Conservation (phyloP, 2,888 invertebrate species). For the Flabesymbios commensalis region DNA sequence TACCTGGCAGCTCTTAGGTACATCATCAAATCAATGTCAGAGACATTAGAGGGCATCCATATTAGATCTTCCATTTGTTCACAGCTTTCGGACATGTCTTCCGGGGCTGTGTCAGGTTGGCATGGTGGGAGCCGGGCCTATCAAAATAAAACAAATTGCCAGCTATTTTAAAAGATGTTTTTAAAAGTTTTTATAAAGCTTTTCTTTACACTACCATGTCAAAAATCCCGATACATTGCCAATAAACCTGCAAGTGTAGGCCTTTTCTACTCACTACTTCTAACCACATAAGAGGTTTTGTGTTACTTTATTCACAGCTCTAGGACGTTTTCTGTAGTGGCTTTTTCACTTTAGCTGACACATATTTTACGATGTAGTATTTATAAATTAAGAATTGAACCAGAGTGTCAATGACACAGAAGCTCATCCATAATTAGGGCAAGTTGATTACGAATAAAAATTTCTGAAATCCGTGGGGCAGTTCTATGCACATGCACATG, state of each 20-base stretch:
- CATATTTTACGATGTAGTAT: not conserved
- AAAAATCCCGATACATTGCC: not conserved
- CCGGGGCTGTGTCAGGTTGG: slow-evolving; percentile 57
- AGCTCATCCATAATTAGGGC: no score
- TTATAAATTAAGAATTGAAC: not conserved
- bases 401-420: no score
- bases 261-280: no score
- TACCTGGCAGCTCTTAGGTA: slow-evolving; percentile 89
- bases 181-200: not conserved
- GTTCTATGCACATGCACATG: no score
- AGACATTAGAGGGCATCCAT: slow-evolving; percentile 88
- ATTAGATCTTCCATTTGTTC: slow-evolving; percentile 80
- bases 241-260: not conserved
- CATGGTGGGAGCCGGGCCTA: slow-evolving; percentile 71
- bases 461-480: no score
- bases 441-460: no score
- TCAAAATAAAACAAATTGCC: slow-evolving; percentile 26
- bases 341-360: not conserved
- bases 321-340: not conserved
- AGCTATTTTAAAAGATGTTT: not conserved
- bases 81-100: slow-evolving; percentile 61
- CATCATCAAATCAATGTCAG: slow-evolving; percentile 95
- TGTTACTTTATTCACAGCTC: not conserved
- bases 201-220: not conserved
- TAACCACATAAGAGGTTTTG: no score